Evolutionary conservation across 2,113 vertebrate species (phyloP), one percentile per base, ranked within the genome.

Genomic region (Hydrochoerus hydrochaeris): DNA sequence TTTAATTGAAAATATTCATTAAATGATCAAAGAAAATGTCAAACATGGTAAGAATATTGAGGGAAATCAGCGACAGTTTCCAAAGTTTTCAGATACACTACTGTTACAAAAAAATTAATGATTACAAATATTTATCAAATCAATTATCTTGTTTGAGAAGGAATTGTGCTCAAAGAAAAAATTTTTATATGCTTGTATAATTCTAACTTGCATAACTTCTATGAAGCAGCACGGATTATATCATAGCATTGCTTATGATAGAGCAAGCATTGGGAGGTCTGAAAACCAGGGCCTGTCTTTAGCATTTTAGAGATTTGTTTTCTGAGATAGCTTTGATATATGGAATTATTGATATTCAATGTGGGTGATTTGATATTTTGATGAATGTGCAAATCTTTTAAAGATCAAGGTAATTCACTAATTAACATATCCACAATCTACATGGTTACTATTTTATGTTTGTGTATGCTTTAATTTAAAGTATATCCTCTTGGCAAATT

Each of bases 11-110:
- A 93, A 94, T 95, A 95, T 44, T 49, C 54, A 86, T 93, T 83
- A 91, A 86, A 10, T 57, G 73, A 96, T 97, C 89, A 96, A 96
- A 98, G 90, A 67, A 86, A 84, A 71, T 77, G 54, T 91, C 93
- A 95, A 95, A 75, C 65, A 81, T 13, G 57, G 28, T 83, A 85
- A 60, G 80, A 96, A 89, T 16, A 20, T 65, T 92, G 52, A 82
- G 35, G 54, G 78, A 82, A 80, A 63, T 82, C 26, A 71, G 35
- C 28, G 80, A 26, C 62, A 49, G 26, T 44, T 80, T 90, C 83
- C 54, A 92, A 65, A 94, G 38, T 24, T 44, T 60, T 85, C 80
- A 87, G 49, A 78, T 80, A 54, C 86, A 44, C 3, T 6, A 17
- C 73, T 77, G 6, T 75, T n/a, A 95, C 30, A 57, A 52, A 77